A percentile compares a stretch with the other conserved stretches of the same genome.
Conservation (phyloP, 2,113 vertebrate species). For the Apus apus region DNA sequence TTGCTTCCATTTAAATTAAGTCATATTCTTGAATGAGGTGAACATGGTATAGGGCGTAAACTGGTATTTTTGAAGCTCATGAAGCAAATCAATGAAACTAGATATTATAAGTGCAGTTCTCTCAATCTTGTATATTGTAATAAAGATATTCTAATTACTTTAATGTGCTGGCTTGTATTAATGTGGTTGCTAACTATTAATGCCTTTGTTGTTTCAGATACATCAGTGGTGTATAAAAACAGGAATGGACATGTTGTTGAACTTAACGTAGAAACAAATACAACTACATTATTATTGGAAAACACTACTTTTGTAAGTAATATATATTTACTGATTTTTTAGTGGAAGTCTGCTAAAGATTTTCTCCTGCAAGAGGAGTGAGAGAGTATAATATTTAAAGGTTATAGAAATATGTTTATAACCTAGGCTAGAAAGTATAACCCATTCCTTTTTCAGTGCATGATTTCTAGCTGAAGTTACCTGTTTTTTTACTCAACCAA, state of each 20-base stretch:
- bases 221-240: constrained; percentile 92
- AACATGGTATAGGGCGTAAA: not conserved
- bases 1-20: not conserved
- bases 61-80: not conserved
- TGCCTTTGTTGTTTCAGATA: constrained; percentile 83
- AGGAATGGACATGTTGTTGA: constrained; percentile 93
- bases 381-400: not conserved
- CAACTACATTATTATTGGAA: constrained; percentile 87
- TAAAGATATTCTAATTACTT: not conserved
- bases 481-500: not conserved
- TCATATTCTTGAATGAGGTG: not conserved
- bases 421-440: not conserved
- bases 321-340: not conserved
- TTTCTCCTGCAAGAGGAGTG: not conserved
- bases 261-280: constrained; percentile 91
- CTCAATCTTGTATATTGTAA: not conserved
- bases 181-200: constrained; percentile 56
- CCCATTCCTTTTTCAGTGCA: not conserved
- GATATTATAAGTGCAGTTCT: not conserved
- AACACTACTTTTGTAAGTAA: constrained; percentile 94
- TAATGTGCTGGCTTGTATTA: not conserved
- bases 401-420: not conserved
- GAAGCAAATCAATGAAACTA: not conserved
- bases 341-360: not conserved
- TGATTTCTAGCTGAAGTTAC: not conserved